Evolutionary conservation across 2,113 vertebrate species (phyloP).

Genomic region (Urocynchramus pylzowi): DNA sequence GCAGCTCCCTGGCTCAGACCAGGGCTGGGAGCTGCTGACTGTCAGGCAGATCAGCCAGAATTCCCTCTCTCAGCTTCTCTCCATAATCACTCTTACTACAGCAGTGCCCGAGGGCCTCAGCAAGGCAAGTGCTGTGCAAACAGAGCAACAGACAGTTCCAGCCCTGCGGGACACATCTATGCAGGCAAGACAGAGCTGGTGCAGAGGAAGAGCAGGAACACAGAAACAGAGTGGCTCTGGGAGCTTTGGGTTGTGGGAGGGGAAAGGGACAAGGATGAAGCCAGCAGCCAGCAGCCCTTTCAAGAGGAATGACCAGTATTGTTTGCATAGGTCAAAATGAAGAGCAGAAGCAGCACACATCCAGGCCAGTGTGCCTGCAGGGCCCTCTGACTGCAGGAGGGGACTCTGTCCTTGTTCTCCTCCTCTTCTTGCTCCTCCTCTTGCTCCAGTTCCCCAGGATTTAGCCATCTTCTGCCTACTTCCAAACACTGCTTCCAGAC

Average conservation of each 20-base stretch:
- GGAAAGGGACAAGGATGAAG: not conserved
- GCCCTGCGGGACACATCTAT: fast-evolving
- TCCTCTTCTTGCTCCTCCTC: not conserved
- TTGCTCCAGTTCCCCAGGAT: not conserved
- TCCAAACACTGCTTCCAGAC: not conserved
- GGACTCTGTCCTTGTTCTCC: not conserved
- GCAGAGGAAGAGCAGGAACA: not conserved
- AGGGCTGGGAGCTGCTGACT: not conserved
- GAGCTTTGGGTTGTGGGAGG: not conserved
- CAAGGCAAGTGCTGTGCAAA: not conserved
- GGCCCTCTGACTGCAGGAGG: fast-evolving
- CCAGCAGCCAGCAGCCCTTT: not conserved
- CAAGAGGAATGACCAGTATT: not conserved
- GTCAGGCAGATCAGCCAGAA: not conserved
- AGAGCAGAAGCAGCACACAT: not conserved
- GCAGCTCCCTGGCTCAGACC: fast-evolving
- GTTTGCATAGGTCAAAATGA: not conserved
- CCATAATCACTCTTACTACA: not conserved
- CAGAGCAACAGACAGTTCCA: not conserved
- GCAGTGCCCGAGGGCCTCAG: not conserved
- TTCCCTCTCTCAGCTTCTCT: not conserved
- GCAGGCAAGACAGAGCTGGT: not conserved
- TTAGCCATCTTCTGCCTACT: not conserved
- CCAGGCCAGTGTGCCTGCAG: not conserved
- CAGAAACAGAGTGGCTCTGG: not conserved